These are phyloP conservation scores for Aviceda subcristata DNA, from an alignment of 2,113 vertebrate species.

Conservation along the genomic window DNA sequence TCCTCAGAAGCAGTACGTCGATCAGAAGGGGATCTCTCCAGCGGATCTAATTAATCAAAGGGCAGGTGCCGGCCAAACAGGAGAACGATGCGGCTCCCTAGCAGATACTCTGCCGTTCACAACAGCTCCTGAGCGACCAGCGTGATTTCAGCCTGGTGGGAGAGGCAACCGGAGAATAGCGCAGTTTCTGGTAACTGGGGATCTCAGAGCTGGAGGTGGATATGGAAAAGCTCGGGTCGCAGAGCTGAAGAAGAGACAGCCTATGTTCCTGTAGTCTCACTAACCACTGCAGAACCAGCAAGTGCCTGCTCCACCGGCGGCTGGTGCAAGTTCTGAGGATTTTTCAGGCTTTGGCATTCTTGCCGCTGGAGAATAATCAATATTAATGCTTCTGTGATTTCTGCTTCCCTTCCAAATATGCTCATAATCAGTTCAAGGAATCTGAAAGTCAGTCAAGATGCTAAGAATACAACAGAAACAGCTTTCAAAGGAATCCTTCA, in stretches of 20 bases:
- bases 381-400: neutral
- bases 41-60: neutral
- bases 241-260: neutral
- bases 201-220: neutral
- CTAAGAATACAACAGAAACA: constrained; percentile 20
- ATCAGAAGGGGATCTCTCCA: neutral
- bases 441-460: constrained; percentile 21
- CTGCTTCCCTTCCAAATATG: constrained; percentile 2
- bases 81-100: neutral
- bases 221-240: rapidly evolving
- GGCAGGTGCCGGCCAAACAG: neutral
- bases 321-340: neutral
- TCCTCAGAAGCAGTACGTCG: neutral
- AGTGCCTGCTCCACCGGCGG: rapidly evolving
- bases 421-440: constrained; percentile 24
- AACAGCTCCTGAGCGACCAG: neutral
- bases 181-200: neutral
- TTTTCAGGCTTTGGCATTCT: neutral
- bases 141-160: neutral
- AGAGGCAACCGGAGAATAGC: neutral
- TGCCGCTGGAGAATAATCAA: neutral
- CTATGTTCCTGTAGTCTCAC: neutral
- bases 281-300: neutral
- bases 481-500: constrained; percentile 42
- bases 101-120: neutral